Conservation (phyloP, 2,888 invertebrate species). For the Nowickia ferox region DNA sequence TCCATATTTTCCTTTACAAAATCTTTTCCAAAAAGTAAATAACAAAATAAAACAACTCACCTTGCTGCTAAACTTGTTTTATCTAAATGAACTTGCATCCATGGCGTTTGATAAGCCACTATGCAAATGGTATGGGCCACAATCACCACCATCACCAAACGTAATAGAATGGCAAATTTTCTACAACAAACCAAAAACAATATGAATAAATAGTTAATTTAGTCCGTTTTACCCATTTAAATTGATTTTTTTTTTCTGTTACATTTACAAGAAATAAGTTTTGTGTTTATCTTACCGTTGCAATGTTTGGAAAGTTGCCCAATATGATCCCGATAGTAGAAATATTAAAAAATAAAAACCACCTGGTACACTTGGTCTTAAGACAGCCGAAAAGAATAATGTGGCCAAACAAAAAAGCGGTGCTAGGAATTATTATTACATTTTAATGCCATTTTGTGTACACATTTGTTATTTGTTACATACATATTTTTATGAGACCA, state of each 20-base stretch:
- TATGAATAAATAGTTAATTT: constrained; percentile 31
- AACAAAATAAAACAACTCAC: constrained; percentile 83
- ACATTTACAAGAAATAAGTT: constrained; percentile 3
- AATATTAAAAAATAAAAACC: constrained; percentile 94
- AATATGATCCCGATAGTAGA: constrained; percentile 92
- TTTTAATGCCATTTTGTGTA: constrained; percentile 28
- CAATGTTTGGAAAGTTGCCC: constrained; percentile 91
- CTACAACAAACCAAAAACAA: constrained; percentile 75
- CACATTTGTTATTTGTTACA: constrained; percentile 56
- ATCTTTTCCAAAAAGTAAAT: neutral
- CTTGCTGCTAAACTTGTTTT: constrained; percentile 89
- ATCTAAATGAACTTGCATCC: constrained; percentile 89
- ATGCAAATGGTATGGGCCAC: constrained; percentile 89
- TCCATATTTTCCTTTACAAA: neutral
- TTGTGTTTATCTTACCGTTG: constrained; percentile 82
- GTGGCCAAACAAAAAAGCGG: constrained; percentile 81
- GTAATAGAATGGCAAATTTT: constrained; percentile 90
- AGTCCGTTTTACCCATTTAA: constrained; percentile 12
- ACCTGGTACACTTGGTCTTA: constrained; percentile 92
- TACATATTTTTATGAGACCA: constrained; percentile 80
- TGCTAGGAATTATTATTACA: constrained; percentile 74
- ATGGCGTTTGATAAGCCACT: constrained; percentile 93
- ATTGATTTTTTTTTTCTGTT: constrained; percentile 37
- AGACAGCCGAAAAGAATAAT: constrained; percentile 84
- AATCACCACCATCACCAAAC: constrained; percentile 89